Conservation (phyloP, 2,888 invertebrate genomes). For the Tiliacea citrago region DNA sequence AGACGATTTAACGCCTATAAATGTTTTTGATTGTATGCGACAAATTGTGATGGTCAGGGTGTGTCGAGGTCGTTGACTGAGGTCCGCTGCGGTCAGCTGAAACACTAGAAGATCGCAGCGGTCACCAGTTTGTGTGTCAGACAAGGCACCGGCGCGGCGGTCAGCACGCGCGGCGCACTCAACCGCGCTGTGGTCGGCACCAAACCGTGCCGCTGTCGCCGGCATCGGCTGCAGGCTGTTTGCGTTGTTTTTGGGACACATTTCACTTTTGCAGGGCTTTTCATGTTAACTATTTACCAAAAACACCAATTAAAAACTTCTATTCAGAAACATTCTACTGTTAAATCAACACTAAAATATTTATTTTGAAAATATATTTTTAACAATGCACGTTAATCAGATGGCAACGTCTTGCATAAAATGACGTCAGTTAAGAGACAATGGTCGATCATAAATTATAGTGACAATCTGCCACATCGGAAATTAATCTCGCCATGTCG, state of each 20-base stretch:
- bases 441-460: conserved; percentile 89
- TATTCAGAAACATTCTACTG: conserved; percentile 7
- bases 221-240: conserved; percentile 13
- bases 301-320: not conserved
- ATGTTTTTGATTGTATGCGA: conserved; percentile 81
- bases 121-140: conserved; percentile 75
- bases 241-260: conserved; percentile 38
- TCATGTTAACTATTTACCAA: not conserved
- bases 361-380: conserved; percentile 60
- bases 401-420: conserved; percentile 79
- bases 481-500: conserved; percentile 88
- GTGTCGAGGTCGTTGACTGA: conserved; percentile 83
- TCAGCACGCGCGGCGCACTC: conserved; percentile 60
- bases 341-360: conserved; percentile 36
- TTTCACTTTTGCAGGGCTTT: conserved; percentile 7
- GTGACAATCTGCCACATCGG: conserved; percentile 88
- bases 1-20: conserved; percentile 85
- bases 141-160: conserved; percentile 26
- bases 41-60: conserved; percentile 82
- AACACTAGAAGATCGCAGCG: conserved; percentile 83
- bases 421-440: conserved; percentile 88
- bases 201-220: conserved; percentile 28
- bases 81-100: conserved; percentile 83
- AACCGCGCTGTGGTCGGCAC: conserved; percentile 66
- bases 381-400: conserved; percentile 74